Evolutionary conservation across 2,888 invertebrate species (phyloP).

Genomic region (Hartigia nigra): DNA sequence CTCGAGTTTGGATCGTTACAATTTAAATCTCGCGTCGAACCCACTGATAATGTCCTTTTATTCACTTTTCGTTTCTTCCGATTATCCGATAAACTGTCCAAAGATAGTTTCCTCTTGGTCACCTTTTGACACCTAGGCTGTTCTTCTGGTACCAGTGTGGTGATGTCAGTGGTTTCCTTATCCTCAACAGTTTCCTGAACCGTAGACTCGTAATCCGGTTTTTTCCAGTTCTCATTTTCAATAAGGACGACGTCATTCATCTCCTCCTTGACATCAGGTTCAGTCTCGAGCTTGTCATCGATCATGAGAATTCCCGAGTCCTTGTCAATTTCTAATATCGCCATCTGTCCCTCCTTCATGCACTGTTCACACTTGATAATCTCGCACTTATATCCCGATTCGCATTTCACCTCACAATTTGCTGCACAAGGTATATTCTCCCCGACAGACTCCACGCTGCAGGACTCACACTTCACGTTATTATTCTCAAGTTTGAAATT

Average conservation of each 20-base stretch:
- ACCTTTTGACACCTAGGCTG: constrained; percentile 70
- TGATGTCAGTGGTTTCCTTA: constrained; percentile 28
- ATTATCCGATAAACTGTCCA: constrained; percentile 65
- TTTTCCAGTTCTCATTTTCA: constrained; percentile 65
- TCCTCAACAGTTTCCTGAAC: constrained; percentile 55
- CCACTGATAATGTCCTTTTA: constrained; percentile 61
- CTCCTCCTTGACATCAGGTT: constrained; percentile 65
- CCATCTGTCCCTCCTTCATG: constrained; percentile 59
- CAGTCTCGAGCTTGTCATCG: constrained; percentile 59
- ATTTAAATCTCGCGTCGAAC: constrained; percentile 46
- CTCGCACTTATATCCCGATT: constrained; percentile 59
- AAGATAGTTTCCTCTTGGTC: constrained; percentile 68
- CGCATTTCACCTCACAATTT: constrained; percentile 61
- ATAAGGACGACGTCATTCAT: constrained; percentile 70
- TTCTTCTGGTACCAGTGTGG: constrained; percentile 37
- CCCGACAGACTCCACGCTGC: constrained; percentile 50
- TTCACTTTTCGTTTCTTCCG: constrained; percentile 66
- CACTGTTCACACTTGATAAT: constrained; percentile 63
- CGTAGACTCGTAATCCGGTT: constrained; percentile 61
- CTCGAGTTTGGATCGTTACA: constrained; percentile 28
- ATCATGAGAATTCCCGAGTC: constrained; percentile 57
- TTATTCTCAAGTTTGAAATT: constrained; percentile 60
- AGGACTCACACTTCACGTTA: constrained; percentile 62
- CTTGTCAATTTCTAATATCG: constrained; percentile 57
- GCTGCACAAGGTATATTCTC: constrained; percentile 53